A percentile compares a stretch with the other conserved stretches of the same genome.
Conservation (phyloP, 2,113 vertebrate species). For the Prochilodus magdalenae region DNA sequence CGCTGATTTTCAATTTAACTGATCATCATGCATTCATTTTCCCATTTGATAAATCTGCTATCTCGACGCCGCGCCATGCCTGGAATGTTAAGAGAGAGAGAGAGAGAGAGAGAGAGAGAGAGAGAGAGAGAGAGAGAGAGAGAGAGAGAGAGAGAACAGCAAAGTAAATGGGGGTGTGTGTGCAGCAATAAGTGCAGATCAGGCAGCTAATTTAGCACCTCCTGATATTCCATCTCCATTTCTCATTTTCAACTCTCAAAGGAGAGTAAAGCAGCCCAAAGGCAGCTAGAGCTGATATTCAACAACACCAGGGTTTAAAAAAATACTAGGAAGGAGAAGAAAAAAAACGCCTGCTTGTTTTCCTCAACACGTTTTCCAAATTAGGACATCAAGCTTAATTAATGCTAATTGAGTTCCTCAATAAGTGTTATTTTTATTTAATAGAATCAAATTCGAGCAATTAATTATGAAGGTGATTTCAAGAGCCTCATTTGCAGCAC, state of each 20-base stretch:
- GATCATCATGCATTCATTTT: conserved; percentile 99
- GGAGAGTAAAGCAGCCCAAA: conserved; percentile 92
- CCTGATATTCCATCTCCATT: conserved; percentile 99
- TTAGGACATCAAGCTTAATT: conserved; percentile 99
- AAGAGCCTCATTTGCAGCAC: conserved; percentile 95
- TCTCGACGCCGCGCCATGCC: conserved; percentile 97
- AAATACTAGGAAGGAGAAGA: conserved; percentile 74
- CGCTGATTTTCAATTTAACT: conserved; percentile 99
- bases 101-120: conserved; percentile 89
- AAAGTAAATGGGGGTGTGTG: conserved; percentile 90
- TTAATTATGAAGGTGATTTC: conserved; percentile 99
- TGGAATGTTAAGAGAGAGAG: conserved; percentile 98
- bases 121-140: conserved; percentile 97
- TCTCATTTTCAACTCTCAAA: conserved; percentile 99
- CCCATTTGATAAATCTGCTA: conserved; percentile 99
- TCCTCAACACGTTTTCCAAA: conserved; percentile 98
- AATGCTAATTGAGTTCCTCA: conserved; percentile 99
- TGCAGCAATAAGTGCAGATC: conserved; percentile 99
- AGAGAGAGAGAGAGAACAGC: conserved; percentile 91
- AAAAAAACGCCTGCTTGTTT: conserved; percentile 88
- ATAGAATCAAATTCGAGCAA: conserved; percentile 99
- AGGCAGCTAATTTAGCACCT: conserved; percentile 99
- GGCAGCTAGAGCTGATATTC: conserved; percentile 89
- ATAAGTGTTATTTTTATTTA: conserved; percentile 99
- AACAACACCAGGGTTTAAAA: conserved; percentile 78